phyloP scores from a whole-genome alignment of 1,140 invertebrate genomes.

The Scaptomyza pallida region DNA sequence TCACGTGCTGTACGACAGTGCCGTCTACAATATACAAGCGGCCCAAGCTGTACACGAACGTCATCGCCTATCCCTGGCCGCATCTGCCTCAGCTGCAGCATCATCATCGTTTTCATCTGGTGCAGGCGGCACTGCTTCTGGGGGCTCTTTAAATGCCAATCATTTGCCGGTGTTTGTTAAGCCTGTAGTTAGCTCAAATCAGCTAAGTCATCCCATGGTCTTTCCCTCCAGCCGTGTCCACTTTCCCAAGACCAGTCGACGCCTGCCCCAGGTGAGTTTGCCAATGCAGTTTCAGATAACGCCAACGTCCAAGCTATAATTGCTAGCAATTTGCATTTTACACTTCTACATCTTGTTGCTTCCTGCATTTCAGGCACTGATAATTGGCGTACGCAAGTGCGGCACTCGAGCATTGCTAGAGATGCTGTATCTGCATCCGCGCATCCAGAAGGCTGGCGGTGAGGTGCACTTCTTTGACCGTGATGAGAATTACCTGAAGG shows the following conservation, averaged over 20 bases:
- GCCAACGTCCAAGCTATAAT: conserved; percentile 41
- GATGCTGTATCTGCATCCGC: conserved; percentile 96
- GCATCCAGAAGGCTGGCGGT: conserved; percentile 95
- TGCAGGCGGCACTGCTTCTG: conserved; percentile 5
- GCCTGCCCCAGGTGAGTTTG: conserved; percentile 86
- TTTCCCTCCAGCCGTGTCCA: conserved; percentile 84
- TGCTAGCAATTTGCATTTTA: conserved; percentile 56
- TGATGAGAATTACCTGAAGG: conserved; percentile 94
- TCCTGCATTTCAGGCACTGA: conserved; percentile 88
- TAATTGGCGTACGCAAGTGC: conserved; percentile 97
- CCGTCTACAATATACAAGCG: conserved; percentile 89
- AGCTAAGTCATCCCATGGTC: conserved; percentile 83
- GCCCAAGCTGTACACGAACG: conserved; percentile 77
- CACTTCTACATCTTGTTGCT: conserved; percentile 20
- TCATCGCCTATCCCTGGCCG: conserved; percentile 69
- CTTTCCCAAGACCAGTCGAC: conserved; percentile 84
- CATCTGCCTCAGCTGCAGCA: conserved; percentile 42
- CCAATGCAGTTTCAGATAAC: conserved; percentile 1
- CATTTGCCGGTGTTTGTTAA: conserved; percentile 71
- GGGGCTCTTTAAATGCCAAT: conserved; percentile 39
- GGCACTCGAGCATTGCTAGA: conserved; percentile 96
- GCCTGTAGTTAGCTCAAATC: conserved; percentile 68
- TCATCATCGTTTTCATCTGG: not conserved
- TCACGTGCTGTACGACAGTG: conserved; percentile 92
- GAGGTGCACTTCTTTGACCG: conserved; percentile 98